Conservation (phyloP, 1,140 invertebrate genomes). For the Arctopsyche grandis region DNA sequence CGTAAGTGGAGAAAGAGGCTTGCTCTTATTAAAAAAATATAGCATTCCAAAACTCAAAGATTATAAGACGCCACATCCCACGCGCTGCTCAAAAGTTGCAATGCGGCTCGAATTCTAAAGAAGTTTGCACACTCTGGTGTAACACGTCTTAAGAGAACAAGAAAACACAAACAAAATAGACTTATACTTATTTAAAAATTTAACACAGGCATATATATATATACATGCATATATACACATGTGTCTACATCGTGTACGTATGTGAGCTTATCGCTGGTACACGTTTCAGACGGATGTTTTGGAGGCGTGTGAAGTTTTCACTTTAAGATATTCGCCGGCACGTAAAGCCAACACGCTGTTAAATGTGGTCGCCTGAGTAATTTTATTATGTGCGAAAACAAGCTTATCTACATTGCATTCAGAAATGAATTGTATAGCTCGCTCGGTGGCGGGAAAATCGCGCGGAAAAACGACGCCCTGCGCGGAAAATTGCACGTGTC, state of each 20-base stretch:
- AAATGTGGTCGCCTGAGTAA: constrained; percentile 11
- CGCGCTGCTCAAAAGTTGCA: no score
- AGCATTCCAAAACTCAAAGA: no score
- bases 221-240: not conserved
- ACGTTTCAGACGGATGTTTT: not conserved
- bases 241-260: not conserved
- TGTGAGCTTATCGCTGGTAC: not conserved
- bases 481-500: not conserved
- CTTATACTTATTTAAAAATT: no score
- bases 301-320: constrained; percentile 13
- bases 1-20: no score
- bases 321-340: constrained; percentile 26
- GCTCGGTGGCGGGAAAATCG: not conserved
- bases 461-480: no score
- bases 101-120: no score
- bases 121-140: no score
- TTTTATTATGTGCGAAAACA: constrained; percentile 32
- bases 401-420: constrained; percentile 30
- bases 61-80: no score
- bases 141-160: no score
- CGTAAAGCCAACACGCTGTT: constrained; percentile 20
- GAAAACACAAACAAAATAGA: no score
- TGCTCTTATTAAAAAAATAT: no score
- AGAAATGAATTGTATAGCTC: constrained; percentile 11
- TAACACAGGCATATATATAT: no score